These are phyloP conservation scores for Morpho achilles DNA, from an alignment of 2,888 invertebrate species.

Conservation along the genomic window DNA sequence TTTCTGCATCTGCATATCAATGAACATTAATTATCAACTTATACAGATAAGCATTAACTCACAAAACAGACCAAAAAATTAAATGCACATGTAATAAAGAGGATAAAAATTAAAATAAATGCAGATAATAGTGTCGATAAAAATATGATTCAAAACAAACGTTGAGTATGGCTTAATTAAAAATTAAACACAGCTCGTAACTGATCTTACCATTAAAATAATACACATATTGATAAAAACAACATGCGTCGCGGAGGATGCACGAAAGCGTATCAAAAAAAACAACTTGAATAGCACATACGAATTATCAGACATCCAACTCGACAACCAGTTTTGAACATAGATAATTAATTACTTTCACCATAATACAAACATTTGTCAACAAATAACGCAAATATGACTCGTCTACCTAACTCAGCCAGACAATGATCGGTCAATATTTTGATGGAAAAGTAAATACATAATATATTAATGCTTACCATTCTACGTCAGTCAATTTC, in stretches of 20 bases:
- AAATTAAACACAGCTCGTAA: too few species aligned
- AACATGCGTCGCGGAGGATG: background rate
- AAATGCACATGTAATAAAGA: too few species aligned
- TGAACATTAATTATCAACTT: too few species aligned
- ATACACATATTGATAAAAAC: background rate
- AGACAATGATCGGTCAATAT: slow-evolving; percentile 15
- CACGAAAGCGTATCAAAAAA: slow-evolving; percentile 4
- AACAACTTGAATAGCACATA: background rate
- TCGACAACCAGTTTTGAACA: slow-evolving; percentile 18
- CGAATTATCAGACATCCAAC: slow-evolving; percentile 2
- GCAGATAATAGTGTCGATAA: too few species aligned
- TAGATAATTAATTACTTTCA: slow-evolving; percentile 24
- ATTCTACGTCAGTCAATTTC: slow-evolving; percentile 49
- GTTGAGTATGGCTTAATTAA: too few species aligned
- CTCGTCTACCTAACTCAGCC: background rate
- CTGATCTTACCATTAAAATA: too few species aligned
- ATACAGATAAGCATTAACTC: too few species aligned
- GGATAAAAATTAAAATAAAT: too few species aligned
- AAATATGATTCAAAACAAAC: too few species aligned
- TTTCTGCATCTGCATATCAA: too few species aligned
- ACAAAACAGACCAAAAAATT: too few species aligned
- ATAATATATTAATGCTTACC: slow-evolving; percentile 40
- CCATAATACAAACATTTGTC: slow-evolving; percentile 7
- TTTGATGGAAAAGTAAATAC: slow-evolving; percentile 18
- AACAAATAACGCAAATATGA: slow-evolving; percentile 5